Evolutionary conservation across 2,888 invertebrate species (phyloP).

Genomic region (Bursaphelenchus okinawaensis): DNA sequence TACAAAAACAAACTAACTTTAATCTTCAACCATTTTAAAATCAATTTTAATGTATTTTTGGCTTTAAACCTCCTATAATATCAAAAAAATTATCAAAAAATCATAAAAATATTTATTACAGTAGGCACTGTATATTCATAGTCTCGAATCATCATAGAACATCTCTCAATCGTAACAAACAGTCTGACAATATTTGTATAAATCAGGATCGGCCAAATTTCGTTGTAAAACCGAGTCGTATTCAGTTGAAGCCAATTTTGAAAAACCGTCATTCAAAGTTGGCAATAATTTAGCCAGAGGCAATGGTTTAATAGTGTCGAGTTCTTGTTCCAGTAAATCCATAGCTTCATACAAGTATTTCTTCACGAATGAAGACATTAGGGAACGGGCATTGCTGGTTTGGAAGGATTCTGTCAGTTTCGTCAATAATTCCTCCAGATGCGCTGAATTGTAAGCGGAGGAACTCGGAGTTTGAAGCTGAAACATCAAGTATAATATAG

Average conservation of each 20-base stretch:
- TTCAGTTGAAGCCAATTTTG: conserved; percentile 10
- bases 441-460: conserved; percentile 9
- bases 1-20: no score
- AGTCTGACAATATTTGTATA: conserved; percentile 23
- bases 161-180: conserved; percentile 15
- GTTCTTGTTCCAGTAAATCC: conserved; percentile 5
- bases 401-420: conserved; percentile 17
- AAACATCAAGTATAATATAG: no score
- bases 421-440: conserved; percentile 24
- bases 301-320: background rate
- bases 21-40: no score
- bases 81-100: background rate
- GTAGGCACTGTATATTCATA: background rate
- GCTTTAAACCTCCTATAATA: background rate
- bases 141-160: background rate
- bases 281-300: conserved; percentile 29
- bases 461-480: background rate
- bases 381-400: conserved; percentile 8
- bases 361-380: conserved; percentile 20
- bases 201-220: conserved; percentile 21
- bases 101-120: background rate
- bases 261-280: conserved; percentile 20
- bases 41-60: background rate
- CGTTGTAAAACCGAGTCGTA: conserved; percentile 23
- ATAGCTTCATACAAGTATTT: conserved; percentile 19